A percentile compares a stretch with the other conserved stretches of the same genome.
Evolutionary conservation across 1,140 invertebrate species (phyloP).

Genomic region (Diorhabda carinulata): DNA sequence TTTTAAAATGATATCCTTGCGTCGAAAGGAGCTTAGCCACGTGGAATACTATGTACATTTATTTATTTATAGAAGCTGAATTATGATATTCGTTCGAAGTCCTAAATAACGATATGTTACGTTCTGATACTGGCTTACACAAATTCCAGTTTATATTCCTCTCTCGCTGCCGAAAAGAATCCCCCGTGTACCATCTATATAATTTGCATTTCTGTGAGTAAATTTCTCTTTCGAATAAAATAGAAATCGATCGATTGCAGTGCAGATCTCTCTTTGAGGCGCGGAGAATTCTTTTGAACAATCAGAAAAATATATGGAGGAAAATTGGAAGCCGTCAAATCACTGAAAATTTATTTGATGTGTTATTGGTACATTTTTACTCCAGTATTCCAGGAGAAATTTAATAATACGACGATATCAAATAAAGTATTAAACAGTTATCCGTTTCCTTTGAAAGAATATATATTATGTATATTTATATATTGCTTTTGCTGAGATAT

Average conservation of each 20-base stretch:
- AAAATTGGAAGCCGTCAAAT: background rate
- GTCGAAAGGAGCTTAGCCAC: too few relatives aligned
- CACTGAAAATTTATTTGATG: background rate
- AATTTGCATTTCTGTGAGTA: background rate
- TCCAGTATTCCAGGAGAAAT: background rate
- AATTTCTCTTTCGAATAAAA: constrained; percentile 1
- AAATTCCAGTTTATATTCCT: constrained; percentile 2
- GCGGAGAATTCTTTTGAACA: background rate
- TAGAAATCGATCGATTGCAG: background rate
- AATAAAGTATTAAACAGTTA: too few relatives aligned
- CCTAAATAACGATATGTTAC: constrained; percentile 2
- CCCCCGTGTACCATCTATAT: background rate
- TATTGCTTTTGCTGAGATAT: too few relatives aligned
- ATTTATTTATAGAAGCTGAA: too few relatives aligned
- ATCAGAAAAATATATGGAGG: background rate
- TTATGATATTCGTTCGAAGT: background rate
- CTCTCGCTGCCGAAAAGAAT: background rate
- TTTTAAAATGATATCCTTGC: too few relatives aligned
- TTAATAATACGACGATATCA: too few relatives aligned
- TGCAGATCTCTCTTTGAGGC: background rate
- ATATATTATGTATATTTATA: too few relatives aligned
- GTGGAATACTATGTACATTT: too few relatives aligned
- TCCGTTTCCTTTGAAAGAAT: too few relatives aligned
- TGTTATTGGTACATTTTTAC: background rate
- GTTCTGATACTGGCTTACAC: background rate